A percentile compares a stretch with the other conserved stretches of the same genome.
Evolutionary conservation across 1,140 invertebrate genomes (phyloP).

Genomic region (Drosophila aff.): DNA sequence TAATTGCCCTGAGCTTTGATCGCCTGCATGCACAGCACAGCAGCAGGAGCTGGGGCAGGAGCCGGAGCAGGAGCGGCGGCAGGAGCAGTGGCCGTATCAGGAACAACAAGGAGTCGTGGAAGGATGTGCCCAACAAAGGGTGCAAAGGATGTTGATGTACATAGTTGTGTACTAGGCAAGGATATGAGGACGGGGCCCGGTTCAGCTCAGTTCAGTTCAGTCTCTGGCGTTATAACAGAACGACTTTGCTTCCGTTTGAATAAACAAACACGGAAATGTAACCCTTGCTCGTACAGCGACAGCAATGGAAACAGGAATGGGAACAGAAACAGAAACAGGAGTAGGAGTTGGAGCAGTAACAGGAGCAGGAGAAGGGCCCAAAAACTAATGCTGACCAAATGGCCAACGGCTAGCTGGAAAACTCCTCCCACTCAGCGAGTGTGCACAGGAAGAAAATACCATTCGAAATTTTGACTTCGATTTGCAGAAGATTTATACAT

Average conservation of each 20-base stretch:
- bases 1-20: conserved; percentile 85
- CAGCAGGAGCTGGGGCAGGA: conserved; percentile 41
- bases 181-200: conserved; percentile 16
- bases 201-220: conserved; percentile 22
- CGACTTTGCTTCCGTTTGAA: conserved; percentile 84
- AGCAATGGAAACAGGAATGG: conserved; percentile 22
- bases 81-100: conserved; percentile 4
- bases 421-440: conserved; percentile 16
- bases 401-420: conserved; percentile 52
- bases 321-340: conserved; percentile 27
- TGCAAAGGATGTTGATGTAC: conserved; percentile 71
- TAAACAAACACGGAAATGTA: conserved; percentile 83
- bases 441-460: conserved; percentile 1
- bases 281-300: conserved; percentile 55
- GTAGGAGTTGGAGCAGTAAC: conserved; percentile 2
- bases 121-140: conserved; percentile 76
- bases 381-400: conserved; percentile 74
- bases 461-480: neutral
- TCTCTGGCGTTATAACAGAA: conserved; percentile 80
- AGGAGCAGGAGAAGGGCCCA: conserved; percentile 30
- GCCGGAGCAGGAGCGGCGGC: conserved; percentile 12
- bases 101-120: conserved; percentile 43
- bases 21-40: conserved; percentile 75
- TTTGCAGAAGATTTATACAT: neutral
- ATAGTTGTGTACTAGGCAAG: conserved; percentile 48